These are phyloP conservation scores for Lycaon pictus DNA, from an alignment of 2,113 vertebrate genomes.

Conservation along the genomic window DNA sequence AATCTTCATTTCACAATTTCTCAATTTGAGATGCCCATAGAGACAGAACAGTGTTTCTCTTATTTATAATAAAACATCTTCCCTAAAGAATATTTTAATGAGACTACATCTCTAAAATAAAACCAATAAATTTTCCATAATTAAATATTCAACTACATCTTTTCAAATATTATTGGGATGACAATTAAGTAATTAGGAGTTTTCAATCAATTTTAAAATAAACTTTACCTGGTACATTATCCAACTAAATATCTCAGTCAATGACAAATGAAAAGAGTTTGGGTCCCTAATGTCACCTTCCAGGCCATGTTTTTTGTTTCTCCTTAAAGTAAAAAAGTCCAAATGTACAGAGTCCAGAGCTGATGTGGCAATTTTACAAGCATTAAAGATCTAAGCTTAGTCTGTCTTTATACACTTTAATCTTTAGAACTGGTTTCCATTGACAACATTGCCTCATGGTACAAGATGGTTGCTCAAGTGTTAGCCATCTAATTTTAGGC, in stretches of 20 bases:
- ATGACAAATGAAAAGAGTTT: background rate
- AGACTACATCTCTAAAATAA: background rate
- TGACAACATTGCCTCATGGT: background rate
- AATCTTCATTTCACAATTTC: constrained; percentile 54
- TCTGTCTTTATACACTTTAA: background rate
- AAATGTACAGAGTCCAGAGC: background rate
- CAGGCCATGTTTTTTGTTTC: background rate
- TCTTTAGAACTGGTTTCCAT: background rate
- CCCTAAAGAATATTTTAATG: constrained; percentile 46
- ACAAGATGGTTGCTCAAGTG: background rate
- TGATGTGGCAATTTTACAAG: background rate
- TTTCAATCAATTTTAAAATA: background rate
- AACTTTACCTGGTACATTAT: background rate
- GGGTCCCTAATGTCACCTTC: background rate
- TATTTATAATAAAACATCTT: background rate
- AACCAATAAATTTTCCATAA: background rate
- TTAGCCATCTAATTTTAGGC: background rate
- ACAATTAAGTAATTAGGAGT: background rate
- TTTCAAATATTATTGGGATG: background rate
- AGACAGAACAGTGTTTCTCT: background rate
- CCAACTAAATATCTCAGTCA: background rate
- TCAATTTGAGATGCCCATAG: constrained; percentile 15
- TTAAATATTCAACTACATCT: constrained; percentile 11
- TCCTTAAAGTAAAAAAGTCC: background rate
- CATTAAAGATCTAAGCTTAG: background rate